These are phyloP conservation scores for Electrophaes corylata DNA, from an alignment of 2,888 invertebrate genomes.

Conservation along the genomic window DNA sequence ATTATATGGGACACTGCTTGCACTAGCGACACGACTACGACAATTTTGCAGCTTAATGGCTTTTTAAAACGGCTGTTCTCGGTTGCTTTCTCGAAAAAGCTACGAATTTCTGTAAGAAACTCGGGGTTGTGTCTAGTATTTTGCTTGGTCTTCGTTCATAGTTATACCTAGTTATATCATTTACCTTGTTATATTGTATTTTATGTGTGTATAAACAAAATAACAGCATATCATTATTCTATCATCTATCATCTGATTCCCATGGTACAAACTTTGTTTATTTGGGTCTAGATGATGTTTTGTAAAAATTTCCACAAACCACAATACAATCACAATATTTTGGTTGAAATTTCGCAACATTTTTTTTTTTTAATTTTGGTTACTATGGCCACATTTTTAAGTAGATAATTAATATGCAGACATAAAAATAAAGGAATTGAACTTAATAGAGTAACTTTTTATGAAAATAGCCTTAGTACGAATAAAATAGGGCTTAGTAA, in stretches of 20 bases:
- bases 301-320: too few relatives aligned
- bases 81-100: background rate
- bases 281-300: too few relatives aligned
- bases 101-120: background rate
- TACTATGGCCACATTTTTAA: background rate
- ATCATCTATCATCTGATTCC: too few relatives aligned
- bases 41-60: slow-evolving; percentile 31
- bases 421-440: slow-evolving; percentile 8
- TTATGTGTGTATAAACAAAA: too few relatives aligned
- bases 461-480: slow-evolving; percentile 7
- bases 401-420: background rate
- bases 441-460: slow-evolving; percentile 1
- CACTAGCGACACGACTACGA: too few relatives aligned
- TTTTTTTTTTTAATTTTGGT: too few relatives aligned
- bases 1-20: slow-evolving; percentile 27
- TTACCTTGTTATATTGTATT: too few relatives aligned
- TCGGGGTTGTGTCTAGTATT: background rate
- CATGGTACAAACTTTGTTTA: too few relatives aligned
- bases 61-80: slow-evolving; percentile 26
- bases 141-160: too few relatives aligned
- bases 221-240: too few relatives aligned
- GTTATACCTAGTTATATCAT: too few relatives aligned
- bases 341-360: background rate
- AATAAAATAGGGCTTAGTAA: slow-evolving; percentile 17
- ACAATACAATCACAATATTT: too few relatives aligned